phyloP scores from a whole-genome alignment of 2,888 invertebrate species.

The Charanyca ferruginea region DNA sequence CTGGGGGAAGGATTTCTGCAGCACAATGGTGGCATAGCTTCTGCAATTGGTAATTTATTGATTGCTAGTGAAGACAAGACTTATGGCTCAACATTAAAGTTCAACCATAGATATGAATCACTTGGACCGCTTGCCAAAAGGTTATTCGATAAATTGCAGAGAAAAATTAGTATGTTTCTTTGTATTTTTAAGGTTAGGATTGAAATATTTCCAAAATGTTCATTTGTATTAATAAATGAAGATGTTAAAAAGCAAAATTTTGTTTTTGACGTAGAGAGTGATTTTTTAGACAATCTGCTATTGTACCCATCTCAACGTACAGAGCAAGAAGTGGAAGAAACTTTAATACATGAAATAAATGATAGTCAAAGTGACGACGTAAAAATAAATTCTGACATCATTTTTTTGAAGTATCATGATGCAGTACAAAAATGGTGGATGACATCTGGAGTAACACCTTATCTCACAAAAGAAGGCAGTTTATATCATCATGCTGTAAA shows the following conservation, averaged over 20 bases:
- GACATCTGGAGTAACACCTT: no score
- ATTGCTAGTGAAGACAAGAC: no score
- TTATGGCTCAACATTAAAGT: constrained; percentile 24
- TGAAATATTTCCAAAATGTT: no score
- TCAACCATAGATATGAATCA: constrained; percentile 17
- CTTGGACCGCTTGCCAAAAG: constrained; percentile 17
- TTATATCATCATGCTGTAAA: no score
- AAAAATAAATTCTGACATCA: not conserved
- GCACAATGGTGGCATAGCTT: constrained; percentile 29
- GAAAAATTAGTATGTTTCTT: no score
- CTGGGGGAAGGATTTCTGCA: constrained; percentile 20
- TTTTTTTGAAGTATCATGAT: constrained; percentile 35
- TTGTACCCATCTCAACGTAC: constrained; percentile 40
- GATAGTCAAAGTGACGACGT: not conserved
- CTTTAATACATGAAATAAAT: constrained; percentile 7
- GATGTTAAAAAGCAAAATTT: no score
- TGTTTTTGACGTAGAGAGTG: no score
- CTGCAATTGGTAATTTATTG: constrained; percentile 41
- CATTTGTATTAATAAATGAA: no score
- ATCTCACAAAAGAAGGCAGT: no score
- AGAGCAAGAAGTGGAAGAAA: constrained; percentile 16
- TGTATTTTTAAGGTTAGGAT: no score
- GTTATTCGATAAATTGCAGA: constrained; percentile 9
- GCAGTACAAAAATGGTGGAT: constrained; percentile 45
- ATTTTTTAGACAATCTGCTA: constrained; percentile 30